Evolutionary conservation across 2,888 invertebrate species (phyloP).

Genomic region (Onthophagus sagittarius): DNA sequence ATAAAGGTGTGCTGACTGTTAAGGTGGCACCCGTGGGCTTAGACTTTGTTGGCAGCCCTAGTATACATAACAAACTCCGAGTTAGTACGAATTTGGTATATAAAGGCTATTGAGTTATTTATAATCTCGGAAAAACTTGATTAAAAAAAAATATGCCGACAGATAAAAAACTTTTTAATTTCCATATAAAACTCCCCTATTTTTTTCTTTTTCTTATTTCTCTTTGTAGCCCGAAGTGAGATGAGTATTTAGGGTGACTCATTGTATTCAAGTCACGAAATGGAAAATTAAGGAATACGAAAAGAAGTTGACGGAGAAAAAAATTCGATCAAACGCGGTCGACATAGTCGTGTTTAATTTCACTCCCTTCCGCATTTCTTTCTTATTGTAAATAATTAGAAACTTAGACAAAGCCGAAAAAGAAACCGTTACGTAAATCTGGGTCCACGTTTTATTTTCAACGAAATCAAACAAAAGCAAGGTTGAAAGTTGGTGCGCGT

Average conservation of each 20-base stretch:
- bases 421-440: background rate
- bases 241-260: background rate
- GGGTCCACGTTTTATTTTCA: background rate
- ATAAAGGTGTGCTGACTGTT: conserved; percentile 41
- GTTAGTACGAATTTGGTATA: background rate
- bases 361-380: background rate
- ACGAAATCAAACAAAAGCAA: background rate
- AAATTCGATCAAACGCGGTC: background rate
- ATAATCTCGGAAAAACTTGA: background rate
- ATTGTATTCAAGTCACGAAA: background rate
- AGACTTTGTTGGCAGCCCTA: background rate
- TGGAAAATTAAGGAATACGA: background rate
- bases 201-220: too few species aligned
- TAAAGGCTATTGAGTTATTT: background rate
- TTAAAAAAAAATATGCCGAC: too few species aligned
- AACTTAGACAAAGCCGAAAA: background rate
- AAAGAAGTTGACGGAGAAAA: background rate
- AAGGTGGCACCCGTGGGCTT: conserved; percentile 20
- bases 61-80: conserved; percentile 2
- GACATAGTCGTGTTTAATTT: background rate
- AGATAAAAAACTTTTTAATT: background rate
- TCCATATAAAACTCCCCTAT: background rate
- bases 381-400: background rate
- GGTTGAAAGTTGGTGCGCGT: background rate
- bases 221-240: background rate